phyloP scores from a whole-genome alignment of 2,113 vertebrate genomes.

The Ciconia maguari region DNA sequence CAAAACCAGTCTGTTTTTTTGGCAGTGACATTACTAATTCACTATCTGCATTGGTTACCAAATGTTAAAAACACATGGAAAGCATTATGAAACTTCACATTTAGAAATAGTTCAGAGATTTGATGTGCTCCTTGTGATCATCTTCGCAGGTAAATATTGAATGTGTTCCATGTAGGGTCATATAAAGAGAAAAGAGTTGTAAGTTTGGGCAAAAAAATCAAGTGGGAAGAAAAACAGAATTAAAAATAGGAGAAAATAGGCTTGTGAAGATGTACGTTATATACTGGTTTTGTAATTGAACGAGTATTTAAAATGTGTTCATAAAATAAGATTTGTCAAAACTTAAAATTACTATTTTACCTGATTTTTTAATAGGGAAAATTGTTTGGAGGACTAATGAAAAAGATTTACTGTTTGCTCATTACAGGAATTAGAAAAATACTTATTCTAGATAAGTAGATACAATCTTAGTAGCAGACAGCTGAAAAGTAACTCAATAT shows the following conservation, averaged over 20 bases:
- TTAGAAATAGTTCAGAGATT: slow-evolving; percentile 48
- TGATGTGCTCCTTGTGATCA: slow-evolving; percentile 44
- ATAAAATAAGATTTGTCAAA: background rate
- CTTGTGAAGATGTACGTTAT: background rate
- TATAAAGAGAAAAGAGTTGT: background rate
- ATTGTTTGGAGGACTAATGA: background rate
- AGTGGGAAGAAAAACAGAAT: background rate
- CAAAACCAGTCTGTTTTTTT: slow-evolving; percentile 35
- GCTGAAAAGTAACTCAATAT: background rate
- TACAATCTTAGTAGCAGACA: background rate
- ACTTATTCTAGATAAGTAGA: background rate
- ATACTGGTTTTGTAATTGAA: background rate
- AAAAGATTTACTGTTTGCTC: background rate
- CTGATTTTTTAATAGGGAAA: background rate
- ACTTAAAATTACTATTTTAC: background rate
- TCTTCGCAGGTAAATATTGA: slow-evolving; percentile 38
- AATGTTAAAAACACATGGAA: slow-evolving; percentile 30
- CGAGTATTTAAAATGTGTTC: background rate
- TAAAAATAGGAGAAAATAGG: background rate
- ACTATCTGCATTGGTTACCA: slow-evolving; percentile 16
- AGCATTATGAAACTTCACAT: slow-evolving; percentile 18
- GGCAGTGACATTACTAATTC: slow-evolving; percentile 27
- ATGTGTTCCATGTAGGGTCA: background rate
- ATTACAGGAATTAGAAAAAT: background rate
- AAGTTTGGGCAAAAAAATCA: background rate